These are phyloP conservation scores for Choristoneura fumiferana DNA, from an alignment of 1,140 invertebrate species.

Conservation along the genomic window DNA sequence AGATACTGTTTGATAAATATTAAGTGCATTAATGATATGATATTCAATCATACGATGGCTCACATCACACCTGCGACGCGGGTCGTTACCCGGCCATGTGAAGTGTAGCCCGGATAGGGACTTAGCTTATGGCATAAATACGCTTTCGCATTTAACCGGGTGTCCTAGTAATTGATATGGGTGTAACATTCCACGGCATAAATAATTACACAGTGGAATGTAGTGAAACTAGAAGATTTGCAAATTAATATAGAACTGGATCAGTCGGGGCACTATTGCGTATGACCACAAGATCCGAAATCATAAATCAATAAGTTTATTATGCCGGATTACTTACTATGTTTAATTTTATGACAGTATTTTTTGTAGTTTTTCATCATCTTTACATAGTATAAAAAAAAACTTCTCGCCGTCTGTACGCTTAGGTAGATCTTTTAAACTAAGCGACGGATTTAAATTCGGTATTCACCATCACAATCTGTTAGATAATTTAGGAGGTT, in stretches of 20 bases:
- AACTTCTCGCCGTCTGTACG: too few relatives aligned
- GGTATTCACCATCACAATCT: too few relatives aligned
- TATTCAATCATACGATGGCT: neutral
- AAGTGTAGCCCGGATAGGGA: neutral
- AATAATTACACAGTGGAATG: slow-evolving; percentile 62
- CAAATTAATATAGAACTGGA: slow-evolving; percentile 50
- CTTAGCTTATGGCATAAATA: neutral
- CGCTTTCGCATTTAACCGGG: neutral
- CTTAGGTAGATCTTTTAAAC: too few relatives aligned
- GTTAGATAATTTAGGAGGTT: too few relatives aligned
- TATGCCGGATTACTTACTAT: too few relatives aligned
- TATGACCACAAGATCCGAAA: neutral
- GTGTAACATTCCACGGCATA: slow-evolving; percentile 51
- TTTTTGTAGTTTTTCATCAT: too few relatives aligned
- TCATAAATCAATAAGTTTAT: too few relatives aligned
- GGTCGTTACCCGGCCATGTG: neutral
- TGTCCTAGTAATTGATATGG: slow-evolving; percentile 39
- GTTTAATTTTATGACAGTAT: too few relatives aligned
- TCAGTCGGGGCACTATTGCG: slow-evolving; percentile 23
- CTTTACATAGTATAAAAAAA: too few relatives aligned
- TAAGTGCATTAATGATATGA: too few relatives aligned
- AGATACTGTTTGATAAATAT: too few relatives aligned
- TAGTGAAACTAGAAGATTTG: slow-evolving; percentile 63
- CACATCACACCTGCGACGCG: slow-evolving; percentile 2
- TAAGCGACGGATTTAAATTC: too few relatives aligned